phyloP scores from a whole-genome alignment of 2,888 invertebrate species.

The Drosophila trichaetosa region DNA sequence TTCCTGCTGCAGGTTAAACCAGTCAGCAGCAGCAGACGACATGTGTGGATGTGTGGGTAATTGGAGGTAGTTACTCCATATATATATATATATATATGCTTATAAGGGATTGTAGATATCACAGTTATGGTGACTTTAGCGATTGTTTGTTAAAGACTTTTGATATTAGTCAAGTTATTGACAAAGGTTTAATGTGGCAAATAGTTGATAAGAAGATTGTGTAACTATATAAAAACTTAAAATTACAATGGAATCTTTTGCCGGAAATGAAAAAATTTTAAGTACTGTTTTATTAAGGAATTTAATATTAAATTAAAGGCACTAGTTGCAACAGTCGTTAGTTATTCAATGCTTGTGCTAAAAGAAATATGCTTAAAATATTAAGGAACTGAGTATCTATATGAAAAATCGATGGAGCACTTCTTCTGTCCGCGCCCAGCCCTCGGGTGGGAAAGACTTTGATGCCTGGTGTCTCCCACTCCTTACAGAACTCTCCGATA shows the following conservation, averaged over 20 bases:
- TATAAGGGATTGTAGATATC: background rate
- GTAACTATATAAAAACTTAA: background rate
- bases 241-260: background rate
- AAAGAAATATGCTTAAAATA: background rate
- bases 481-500: background rate
- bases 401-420: background rate
- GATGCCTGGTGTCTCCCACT: background rate
- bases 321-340: background rate
- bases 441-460: background rate
- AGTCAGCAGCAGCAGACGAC: background rate
- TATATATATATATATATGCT: background rate
- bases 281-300: no score
- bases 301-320: background rate
- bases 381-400: background rate
- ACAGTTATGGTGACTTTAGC: background rate
- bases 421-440: background rate
- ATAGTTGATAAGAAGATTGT: background rate
- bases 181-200: background rate
- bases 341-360: background rate
- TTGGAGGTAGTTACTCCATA: background rate
- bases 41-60: background rate
- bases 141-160: background rate
- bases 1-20: conserved; percentile 50
- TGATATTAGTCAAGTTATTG: background rate
- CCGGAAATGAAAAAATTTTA: background rate